Base-by-base conservation (phyloP, 2,113 vertebrate genomes). In the Acrocephalus kingi region DNA sequence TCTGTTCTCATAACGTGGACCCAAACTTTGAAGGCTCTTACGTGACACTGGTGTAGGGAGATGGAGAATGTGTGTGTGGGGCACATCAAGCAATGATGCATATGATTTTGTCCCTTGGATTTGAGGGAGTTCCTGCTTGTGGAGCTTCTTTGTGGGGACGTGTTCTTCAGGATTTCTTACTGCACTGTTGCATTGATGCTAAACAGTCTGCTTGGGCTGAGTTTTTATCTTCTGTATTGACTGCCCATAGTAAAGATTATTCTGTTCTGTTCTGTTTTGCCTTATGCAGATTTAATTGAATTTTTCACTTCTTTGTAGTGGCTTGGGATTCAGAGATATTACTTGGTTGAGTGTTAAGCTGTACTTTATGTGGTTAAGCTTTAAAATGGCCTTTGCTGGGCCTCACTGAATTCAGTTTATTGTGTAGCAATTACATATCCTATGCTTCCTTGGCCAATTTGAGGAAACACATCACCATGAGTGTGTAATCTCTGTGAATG, bases 21-120 rank as follows among this genome's bases (percentile, higher is more conserved):
- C 24, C 15, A 30, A 37, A 21, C 6, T 55, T 16, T 8, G 15
- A 39, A 61, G 13, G 7, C 12, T 87, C 3, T 59, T 31, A 3
- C 12, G 2, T 73, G 67, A 17, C 21, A 5, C 10, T 13, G 7
- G 2, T 31, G 17, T 22, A 11, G 54, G 58, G 54, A 62, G 48
- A 15, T 33, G 33, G 27, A 63, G 46, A 18, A 16, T 1, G 11
- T 46, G 7, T 27, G 11, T 3, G 1, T 12, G 62, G 12, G 43
- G 6, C 37, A 10, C 0, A 0, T n/a, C 3, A 45, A 21, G 33
- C 54, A 62, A 5, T 5, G 23, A 13, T 10, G 11, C 1, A 0
- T 63, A 10, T 0, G 0, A 0, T 80, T 46, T 48, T 56, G 27
- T 33, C 8, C 27, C 37, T 24, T 30, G 62, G 31, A 20, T 68